phyloP scores from a whole-genome alignment of 1,140 invertebrate genomes.

The Drosophila equinoxialis region DNA sequence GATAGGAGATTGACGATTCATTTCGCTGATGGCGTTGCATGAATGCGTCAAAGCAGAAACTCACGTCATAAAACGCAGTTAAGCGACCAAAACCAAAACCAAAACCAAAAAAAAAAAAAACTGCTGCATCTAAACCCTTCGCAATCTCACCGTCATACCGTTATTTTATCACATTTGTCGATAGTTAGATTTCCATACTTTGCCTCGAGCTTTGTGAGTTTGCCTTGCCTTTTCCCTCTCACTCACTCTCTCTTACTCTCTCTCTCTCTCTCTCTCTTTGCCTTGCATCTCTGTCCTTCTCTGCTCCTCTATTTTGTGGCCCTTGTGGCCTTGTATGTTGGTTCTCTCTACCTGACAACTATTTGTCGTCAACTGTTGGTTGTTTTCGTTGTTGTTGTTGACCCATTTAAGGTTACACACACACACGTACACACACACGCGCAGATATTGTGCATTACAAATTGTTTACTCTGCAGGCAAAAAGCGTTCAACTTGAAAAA shows the following conservation, averaged over 20 bases:
- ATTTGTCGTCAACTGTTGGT: constrained; percentile 50
- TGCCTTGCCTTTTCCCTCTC: background rate
- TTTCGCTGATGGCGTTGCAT: background rate
- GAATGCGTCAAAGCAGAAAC: constrained; percentile 68
- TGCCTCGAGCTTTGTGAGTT: background rate
- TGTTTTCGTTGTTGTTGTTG: constrained; percentile 32
- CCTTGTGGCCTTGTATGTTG: constrained; percentile 53
- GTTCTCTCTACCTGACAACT: constrained; percentile 61
- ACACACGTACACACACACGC: constrained; percentile 9
- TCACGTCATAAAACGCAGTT: constrained; percentile 63
- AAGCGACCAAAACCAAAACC: background rate
- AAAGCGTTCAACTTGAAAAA: no score
- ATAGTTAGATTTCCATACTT: background rate
- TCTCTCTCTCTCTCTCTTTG: background rate
- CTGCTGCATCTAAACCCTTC: background rate
- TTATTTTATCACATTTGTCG: background rate
- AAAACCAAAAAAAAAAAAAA: background rate
- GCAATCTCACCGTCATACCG: background rate
- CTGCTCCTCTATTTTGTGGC: background rate
- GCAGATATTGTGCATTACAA: constrained; percentile 26
- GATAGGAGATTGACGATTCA: background rate
- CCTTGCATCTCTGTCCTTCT: background rate
- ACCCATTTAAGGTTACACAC: constrained; percentile 58
- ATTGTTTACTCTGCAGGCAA: constrained; percentile 3
- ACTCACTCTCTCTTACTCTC: background rate